Percentiles rank a stretch among this genome's conserved stretches.
Conservation (phyloP, 2,797 vertebrate species). For the Sylvilagus floridanus region DNA sequence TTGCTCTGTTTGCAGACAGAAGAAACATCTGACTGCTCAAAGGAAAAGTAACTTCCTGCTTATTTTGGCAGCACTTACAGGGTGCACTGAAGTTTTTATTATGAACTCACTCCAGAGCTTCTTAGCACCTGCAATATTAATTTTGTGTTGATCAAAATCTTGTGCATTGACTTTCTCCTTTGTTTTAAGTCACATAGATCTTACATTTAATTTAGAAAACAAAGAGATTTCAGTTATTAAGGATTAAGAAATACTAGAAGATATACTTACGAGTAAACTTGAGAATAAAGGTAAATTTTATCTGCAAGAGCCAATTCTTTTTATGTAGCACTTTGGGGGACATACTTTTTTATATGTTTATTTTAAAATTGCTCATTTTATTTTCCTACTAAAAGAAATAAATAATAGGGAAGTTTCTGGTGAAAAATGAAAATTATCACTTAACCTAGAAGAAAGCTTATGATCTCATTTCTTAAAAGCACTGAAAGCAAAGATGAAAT, state of each 20-base stretch:
- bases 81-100: slow-evolving; percentile 61
- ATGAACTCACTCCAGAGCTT: slow-evolving; percentile 70
- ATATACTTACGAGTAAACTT: neutral
- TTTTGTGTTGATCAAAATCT: slow-evolving; percentile 76
- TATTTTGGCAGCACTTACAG: slow-evolving; percentile 82
- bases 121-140: slow-evolving; percentile 79
- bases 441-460: neutral
- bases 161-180: slow-evolving; percentile 37
- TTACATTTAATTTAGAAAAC: slow-evolving; percentile 64
- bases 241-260: slow-evolving; percentile 45
- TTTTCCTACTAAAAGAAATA: slow-evolving; percentile 50
- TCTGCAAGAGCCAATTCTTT: neutral
- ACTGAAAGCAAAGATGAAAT: neutral
- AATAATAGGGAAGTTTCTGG: neutral
- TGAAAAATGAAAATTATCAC: slow-evolving; percentile 33
- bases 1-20: slow-evolving; percentile 84
- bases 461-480: neutral
- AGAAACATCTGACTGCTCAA: slow-evolving; percentile 84
- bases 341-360: neutral
- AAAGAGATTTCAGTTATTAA: slow-evolving; percentile 58
- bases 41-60: slow-evolving; percentile 82
- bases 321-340: neutral
- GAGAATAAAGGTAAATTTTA: neutral
- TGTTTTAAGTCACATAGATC: slow-evolving; percentile 39
- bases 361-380: neutral